Conservation (phyloP, 1,140 invertebrate genomes). For the Platyura marginata region DNA sequence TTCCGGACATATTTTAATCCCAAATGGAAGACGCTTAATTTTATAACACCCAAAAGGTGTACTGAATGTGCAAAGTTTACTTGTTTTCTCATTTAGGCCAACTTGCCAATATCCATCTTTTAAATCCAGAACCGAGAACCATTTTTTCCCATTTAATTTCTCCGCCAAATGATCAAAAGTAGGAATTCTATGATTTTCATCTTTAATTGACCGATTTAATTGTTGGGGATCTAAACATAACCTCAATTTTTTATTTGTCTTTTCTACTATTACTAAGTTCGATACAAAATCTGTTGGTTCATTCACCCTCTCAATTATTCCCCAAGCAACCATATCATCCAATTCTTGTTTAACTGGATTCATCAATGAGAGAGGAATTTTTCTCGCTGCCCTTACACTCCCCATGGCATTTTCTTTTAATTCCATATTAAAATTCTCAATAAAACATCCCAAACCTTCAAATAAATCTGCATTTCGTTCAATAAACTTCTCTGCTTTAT, state of each 20-base stretch:
- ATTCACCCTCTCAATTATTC: slow-evolving; percentile 14
- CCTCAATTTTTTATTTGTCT: slow-evolving; percentile 14
- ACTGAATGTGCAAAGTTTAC: slow-evolving; percentile 4
- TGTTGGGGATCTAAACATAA: slow-evolving; percentile 22
- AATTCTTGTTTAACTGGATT: slow-evolving; percentile 11
- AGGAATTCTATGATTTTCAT: background rate
- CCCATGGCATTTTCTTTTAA: slow-evolving; percentile 4
- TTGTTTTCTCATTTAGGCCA: slow-evolving; percentile 1
- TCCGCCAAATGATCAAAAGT: background rate
- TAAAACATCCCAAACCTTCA: slow-evolving; percentile 5
- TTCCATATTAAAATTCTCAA: background rate
- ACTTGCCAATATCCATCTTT: slow-evolving; percentile 7
- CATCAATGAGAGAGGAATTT: slow-evolving; percentile 9
- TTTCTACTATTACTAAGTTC: slow-evolving; percentile 21
- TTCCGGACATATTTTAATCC: slow-evolving; percentile 18
- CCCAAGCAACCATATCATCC: slow-evolving; percentile 8
- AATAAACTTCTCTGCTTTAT: background rate
- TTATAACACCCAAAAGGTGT: slow-evolving; percentile 19
- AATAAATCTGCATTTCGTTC: background rate
- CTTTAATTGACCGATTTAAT: slow-evolving; percentile 12
- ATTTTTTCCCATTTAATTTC: background rate
- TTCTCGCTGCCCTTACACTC: slow-evolving; percentile 6
- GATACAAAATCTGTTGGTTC: slow-evolving; percentile 19
- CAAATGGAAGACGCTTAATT: slow-evolving; percentile 26
- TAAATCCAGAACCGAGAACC: slow-evolving; percentile 7